Percentiles rank a stretch among this genome's conserved stretches.
Evolutionary conservation across 2,888 invertebrate species (phyloP).

Genomic region (Caenorhabditis wallacei): DNA sequence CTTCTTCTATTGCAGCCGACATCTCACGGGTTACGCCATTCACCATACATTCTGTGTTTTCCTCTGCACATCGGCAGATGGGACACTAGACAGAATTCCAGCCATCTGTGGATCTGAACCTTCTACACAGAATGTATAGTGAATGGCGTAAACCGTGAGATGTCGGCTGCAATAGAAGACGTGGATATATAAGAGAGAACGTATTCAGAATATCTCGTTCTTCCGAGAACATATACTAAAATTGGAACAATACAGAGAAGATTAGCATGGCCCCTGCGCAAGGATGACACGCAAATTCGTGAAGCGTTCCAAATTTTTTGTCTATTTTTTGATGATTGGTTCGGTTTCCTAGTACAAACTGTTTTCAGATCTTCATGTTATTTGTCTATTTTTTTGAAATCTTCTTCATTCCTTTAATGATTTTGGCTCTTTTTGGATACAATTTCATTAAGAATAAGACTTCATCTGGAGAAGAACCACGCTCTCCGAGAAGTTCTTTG

Average conservation of each 20-base stretch:
- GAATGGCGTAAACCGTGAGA: background rate
- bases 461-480: background rate
- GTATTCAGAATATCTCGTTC: background rate
- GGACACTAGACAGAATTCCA: no score
- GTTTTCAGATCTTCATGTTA: constrained; percentile 88
- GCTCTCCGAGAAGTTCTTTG: constrained; percentile 20
- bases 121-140: no score
- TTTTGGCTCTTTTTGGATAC: constrained; percentile 89
- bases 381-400: constrained; percentile 95
- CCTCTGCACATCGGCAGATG: no score
- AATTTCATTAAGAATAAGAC: constrained; percentile 83
- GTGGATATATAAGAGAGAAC: background rate
- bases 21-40: no score
- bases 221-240: constrained; percentile 84
- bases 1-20: no score
- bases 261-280: constrained; percentile 94
- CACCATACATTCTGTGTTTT: no score
- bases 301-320: constrained; percentile 89
- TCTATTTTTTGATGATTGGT: background rate
- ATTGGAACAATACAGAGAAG: constrained; percentile 95
- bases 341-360: no score
- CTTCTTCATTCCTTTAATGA: constrained; percentile 93
- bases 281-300: constrained; percentile 95
- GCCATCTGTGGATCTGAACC: no score
- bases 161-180: background rate